These are phyloP conservation scores for Ryuthela nishihirai DNA, from an alignment of 2,888 invertebrate species.

Conservation along the genomic window DNA sequence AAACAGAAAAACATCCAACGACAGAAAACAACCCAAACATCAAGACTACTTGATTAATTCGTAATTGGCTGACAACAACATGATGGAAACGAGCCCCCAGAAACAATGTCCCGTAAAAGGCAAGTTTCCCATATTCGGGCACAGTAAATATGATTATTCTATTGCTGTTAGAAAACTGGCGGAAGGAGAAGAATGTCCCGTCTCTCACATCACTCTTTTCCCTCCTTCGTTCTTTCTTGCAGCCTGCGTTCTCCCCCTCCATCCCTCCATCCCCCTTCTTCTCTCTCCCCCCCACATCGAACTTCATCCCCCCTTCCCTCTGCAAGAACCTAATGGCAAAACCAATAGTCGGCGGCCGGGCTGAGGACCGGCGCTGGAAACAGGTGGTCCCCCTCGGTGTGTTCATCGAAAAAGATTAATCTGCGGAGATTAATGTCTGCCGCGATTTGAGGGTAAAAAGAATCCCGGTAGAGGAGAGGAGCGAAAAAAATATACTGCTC, in stretches of 20 bases:
- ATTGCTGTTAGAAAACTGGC: too few species aligned
- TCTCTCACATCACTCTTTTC: too few species aligned
- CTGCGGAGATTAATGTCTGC: conserved; percentile 36
- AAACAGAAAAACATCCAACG: too few species aligned
- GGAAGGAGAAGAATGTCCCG: too few species aligned
- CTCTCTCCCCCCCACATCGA: not conserved
- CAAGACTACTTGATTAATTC: too few species aligned
- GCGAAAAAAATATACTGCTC: not conserved
- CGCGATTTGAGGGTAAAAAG: conserved; percentile 33
- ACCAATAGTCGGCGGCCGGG: conserved; percentile 29
- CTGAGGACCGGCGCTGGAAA: conserved; percentile 19
- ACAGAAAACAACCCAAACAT: too few species aligned
- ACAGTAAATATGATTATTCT: too few species aligned
- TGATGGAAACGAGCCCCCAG: too few species aligned
- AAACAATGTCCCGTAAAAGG: too few species aligned
- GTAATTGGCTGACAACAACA: too few species aligned
- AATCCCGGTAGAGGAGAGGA: not conserved
- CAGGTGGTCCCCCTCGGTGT: conserved; percentile 32
- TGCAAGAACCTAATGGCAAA: conserved; percentile 39
- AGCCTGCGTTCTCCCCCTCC: conserved; percentile 3
- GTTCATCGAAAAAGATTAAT: conserved; percentile 39
- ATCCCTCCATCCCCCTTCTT: not conserved
- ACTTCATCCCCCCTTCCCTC: not conserved
- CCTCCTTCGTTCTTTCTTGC: conserved; percentile 2
- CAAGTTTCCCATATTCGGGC: too few species aligned